phyloP scores from a whole-genome alignment of 2,113 vertebrate genomes.

The Centropristis striata region DNA sequence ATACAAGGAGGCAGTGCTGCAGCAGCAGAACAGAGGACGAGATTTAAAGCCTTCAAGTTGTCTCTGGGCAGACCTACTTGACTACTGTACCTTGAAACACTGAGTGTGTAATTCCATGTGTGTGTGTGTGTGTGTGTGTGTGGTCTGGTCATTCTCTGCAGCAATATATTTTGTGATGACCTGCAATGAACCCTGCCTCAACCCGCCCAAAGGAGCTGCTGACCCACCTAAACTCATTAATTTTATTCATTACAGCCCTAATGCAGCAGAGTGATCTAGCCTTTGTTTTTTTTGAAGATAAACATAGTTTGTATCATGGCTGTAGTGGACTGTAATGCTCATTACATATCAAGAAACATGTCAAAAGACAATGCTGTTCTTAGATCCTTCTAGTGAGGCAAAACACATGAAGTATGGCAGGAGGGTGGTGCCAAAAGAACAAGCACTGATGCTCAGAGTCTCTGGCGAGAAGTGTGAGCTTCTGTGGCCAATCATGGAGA shows the following conservation, averaged over 20 bases:
- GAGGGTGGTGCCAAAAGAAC: background rate
- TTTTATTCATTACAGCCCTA: conserved; percentile 33
- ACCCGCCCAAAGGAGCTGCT: conserved; percentile 34
- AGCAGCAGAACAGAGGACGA: conserved; percentile 35
- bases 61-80: conserved; percentile 48
- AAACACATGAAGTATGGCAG: conserved; percentile 4
- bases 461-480: background rate
- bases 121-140: conserved; percentile 30
- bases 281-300: background rate
- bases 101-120: background rate
- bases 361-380: background rate
- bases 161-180: conserved; percentile 36
- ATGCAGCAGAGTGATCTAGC: background rate
- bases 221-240: conserved; percentile 40
- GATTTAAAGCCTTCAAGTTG: conserved; percentile 58
- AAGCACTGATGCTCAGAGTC: background rate
- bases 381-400: background rate
- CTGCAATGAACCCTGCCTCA: conserved; percentile 24
- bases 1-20: conserved; percentile 48
- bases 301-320: conserved; percentile 2
- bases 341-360: background rate
- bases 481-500: background rate
- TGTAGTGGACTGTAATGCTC: conserved; percentile 4
- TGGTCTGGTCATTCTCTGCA: conserved; percentile 22
- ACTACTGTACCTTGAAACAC: conserved; percentile 50